Conservation (phyloP, 2,888 invertebrate species). For the Drosophila nr. fundita region DNA sequence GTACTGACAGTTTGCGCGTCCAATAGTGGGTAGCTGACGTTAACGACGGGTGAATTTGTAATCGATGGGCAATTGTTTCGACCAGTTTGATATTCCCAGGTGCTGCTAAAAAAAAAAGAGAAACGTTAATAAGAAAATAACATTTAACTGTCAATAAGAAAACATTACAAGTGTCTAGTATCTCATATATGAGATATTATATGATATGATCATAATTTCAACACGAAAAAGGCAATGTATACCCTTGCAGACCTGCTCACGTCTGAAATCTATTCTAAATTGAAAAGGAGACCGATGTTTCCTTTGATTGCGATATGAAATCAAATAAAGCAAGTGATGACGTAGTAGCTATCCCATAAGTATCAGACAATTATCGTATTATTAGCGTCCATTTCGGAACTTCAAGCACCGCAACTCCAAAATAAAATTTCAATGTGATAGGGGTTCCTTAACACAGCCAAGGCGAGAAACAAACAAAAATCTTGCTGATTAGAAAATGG, state of each 20-base stretch:
- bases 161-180: not conserved
- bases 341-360: no score
- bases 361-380: no score
- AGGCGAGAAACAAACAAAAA: no score
- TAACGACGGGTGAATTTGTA: constrained; percentile 73
- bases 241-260: not conserved
- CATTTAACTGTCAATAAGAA: not conserved
- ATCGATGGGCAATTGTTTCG: constrained; percentile 38
- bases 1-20: constrained; percentile 35
- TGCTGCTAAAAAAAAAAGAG: not conserved
- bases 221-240: not conserved
- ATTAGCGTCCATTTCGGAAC: no score
- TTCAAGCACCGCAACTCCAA: no score
- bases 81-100: constrained; percentile 6
- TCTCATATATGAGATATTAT: not conserved
- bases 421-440: no score
- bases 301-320: not conserved
- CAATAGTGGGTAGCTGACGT: constrained; percentile 46
- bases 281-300: not conserved
- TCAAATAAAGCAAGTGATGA: no score
- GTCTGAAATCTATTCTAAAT: not conserved
- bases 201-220: not conserved
- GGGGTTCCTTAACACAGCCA: no score
- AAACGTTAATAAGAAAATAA: not conserved
- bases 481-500: no score